These are phyloP conservation scores for Parus major DNA, from an alignment of 2,113 vertebrate species.

Conservation along the genomic window DNA sequence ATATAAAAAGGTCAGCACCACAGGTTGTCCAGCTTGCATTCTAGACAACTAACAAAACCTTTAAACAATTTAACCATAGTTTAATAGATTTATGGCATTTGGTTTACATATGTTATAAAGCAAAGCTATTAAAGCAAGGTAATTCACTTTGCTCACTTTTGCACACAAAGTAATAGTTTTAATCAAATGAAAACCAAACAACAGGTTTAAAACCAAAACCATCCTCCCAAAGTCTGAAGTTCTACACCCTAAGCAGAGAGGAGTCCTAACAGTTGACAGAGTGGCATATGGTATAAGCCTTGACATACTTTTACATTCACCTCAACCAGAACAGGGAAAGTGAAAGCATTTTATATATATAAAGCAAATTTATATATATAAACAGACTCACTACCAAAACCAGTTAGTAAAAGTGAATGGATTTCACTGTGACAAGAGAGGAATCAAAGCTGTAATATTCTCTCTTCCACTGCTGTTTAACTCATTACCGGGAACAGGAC, in stretches of 20 bases:
- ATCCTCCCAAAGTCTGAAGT: conserved; percentile 50
- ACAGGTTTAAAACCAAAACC: conserved; percentile 61
- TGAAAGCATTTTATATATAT: conserved; percentile 79
- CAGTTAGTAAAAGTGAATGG: conserved; percentile 65
- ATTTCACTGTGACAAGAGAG: conserved; percentile 43
- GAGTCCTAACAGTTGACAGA: conserved; percentile 60
- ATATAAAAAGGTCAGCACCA: conserved; percentile 81
- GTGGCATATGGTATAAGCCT: conserved; percentile 67
- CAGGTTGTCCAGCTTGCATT: conserved; percentile 63
- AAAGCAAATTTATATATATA: conserved; percentile 72
- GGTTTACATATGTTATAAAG: conserved; percentile 75
- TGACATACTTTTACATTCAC: conserved; percentile 76
- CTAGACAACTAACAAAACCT: conserved; percentile 73
- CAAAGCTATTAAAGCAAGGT: conserved; percentile 74
- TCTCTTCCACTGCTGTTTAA: conserved; percentile 19
- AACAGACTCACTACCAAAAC: conserved; percentile 72
- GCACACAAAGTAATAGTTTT: conserved; percentile 61
- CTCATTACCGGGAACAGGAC: neutral
- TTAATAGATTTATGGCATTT: conserved; percentile 81
- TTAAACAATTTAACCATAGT: conserved; percentile 71
- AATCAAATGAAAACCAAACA: conserved; percentile 69
- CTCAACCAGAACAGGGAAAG: conserved; percentile 74
- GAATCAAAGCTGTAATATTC: neutral
- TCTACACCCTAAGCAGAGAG: conserved; percentile 56
- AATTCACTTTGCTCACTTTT: conserved; percentile 75